These are phyloP conservation scores for Chaetops frenatus DNA, from an alignment of 2,113 vertebrate genomes.

Conservation along the genomic window DNA sequence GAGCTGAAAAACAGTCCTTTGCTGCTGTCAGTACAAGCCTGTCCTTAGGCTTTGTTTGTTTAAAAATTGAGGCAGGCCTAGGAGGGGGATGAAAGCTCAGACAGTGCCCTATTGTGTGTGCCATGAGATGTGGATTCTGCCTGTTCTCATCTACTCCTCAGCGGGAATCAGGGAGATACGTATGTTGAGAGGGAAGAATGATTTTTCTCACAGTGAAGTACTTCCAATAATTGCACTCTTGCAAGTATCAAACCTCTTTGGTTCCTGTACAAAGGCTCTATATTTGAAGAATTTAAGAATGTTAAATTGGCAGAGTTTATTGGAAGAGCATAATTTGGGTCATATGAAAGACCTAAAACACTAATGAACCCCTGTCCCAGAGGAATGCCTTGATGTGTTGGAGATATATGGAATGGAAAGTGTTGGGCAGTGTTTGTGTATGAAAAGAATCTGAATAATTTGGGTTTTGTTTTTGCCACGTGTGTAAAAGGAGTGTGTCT, in stretches of 20 bases:
- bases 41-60: constrained; percentile 1
- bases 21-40: neutral
- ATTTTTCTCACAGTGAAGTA: neutral
- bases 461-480: accelerated
- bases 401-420: neutral
- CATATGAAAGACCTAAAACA: neutral
- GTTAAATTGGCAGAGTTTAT: neutral
- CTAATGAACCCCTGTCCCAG: neutral
- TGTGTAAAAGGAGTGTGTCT: neutral
- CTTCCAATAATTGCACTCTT: neutral
- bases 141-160: neutral
- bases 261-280: neutral
- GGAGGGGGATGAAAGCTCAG: neutral
- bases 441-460: neutral
- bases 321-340: neutral
- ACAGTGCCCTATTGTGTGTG: neutral
- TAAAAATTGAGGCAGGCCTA: neutral
- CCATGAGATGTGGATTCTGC: neutral
- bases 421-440: neutral
- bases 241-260: neutral
- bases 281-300: neutral
- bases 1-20: neutral
- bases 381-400: neutral
- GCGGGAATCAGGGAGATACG: neutral
- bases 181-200: neutral